A percentile compares a stretch with the other conserved stretches of the same genome.
Evolutionary conservation across 2,113 vertebrate genomes (phyloP).

Genomic region (Myrmecobius fasciatus): DNA sequence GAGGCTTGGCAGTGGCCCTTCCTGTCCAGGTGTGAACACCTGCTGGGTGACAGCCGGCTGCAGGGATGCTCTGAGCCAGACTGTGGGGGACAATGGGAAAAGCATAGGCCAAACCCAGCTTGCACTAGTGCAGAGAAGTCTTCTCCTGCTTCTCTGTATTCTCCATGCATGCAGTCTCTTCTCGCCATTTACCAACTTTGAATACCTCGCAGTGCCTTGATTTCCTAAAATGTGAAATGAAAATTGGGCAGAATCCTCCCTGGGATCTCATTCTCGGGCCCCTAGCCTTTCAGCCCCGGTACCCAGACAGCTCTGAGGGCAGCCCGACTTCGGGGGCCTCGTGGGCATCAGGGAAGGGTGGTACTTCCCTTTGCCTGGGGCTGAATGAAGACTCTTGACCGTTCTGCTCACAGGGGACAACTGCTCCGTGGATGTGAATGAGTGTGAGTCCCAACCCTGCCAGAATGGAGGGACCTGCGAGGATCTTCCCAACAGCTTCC

Average conservation of each 20-base stretch:
- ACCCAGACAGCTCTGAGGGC: not conserved
- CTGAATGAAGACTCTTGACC: conserved; percentile 1
- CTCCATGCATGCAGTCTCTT: not conserved
- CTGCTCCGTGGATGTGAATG: conserved; percentile 90
- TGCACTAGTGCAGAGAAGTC: not conserved
- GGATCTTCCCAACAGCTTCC: conserved; percentile 89
- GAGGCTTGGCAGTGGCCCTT: not conserved
- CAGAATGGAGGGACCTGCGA: conserved; percentile 88
- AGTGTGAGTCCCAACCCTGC: conserved; percentile 91
- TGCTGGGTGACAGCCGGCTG: not conserved
- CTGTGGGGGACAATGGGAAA: not conserved
- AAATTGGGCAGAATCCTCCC: not conserved
- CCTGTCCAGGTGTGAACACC: too few species aligned
- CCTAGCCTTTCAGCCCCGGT: not conserved
- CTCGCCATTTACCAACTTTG: not conserved
- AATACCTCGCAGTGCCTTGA: not conserved
- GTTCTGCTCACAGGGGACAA: conserved; percentile 86
- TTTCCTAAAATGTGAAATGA: not conserved
- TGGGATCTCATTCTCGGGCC: not conserved
- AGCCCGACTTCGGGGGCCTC: too few species aligned
- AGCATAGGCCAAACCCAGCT: not conserved
- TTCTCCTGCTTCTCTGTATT: not conserved
- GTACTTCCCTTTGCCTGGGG: not conserved
- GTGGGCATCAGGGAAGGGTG: not conserved
- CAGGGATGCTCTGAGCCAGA: not conserved